Evolutionary conservation across 2,888 invertebrate species (phyloP), one percentile per base, ranked within the genome.

Genomic region (Maniola hyperantus): DNA sequence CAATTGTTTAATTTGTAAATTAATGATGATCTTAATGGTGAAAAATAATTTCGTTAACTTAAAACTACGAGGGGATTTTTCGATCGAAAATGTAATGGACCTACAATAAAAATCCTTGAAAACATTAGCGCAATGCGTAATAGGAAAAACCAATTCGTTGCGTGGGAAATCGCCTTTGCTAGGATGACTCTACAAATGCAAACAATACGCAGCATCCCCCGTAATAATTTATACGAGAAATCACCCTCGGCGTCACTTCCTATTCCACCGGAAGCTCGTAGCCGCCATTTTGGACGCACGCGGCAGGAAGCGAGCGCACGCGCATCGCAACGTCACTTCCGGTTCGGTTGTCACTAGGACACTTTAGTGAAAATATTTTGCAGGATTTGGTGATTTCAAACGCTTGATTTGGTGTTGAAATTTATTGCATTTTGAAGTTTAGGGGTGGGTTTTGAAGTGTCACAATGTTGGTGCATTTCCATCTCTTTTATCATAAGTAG

Each of bases 201-300:
- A 77, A 85, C 84, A 88, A 83, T 79, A 73, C 10, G 69, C 85
- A 84, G 85, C 86, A 83, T 89, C 89, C 85, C 87, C 78, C 73
- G 78, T 77, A 73, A 81, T 91, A 89, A 91, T 89, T 90, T 89
- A 90, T 87, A 79, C 81, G 80, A 78, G 76, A 73, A 72, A 73
- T 74, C 76, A 84, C 88, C 89, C 89, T 84, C 79, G 80, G 79
- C 81, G 80, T 78, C 77, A 82, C 74, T 67, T 72, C 65, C 72
- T 65, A 79, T 84, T 86, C 86, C 85, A 82, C 78, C 85, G 91
- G 91, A 91, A 91, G 83, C 76, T 72, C 77, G 78, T 83, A 76
- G 91, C 90, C 89, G 92, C 91, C 92, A 92, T 92, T 91, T 92
- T 91, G 91, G 82, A 82, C 81, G 84, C 89, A 91, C 91, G 91